Conservation (phyloP, 1,140 invertebrate genomes). For the Piezodorus guildinii region DNA sequence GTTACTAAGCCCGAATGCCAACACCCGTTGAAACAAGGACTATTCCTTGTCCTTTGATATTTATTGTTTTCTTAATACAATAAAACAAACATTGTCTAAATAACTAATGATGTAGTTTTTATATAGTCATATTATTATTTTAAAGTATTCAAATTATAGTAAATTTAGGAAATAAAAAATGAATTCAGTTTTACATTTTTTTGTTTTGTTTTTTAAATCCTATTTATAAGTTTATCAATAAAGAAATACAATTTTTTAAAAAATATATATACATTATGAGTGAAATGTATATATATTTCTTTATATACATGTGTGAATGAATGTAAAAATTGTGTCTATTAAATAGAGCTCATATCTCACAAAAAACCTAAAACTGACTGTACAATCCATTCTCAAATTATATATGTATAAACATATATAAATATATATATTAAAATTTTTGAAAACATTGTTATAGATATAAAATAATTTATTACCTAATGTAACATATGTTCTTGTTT, state of each 20-base stretch:
- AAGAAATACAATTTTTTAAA: not conserved
- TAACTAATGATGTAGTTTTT: not conserved
- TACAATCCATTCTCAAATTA: slow-evolving; percentile 22
- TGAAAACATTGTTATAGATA: slow-evolving; percentile 26
- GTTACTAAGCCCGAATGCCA: slow-evolving; percentile 1
- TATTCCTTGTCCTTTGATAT: not conserved
- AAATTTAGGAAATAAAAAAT: not conserved
- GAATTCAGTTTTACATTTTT: not conserved
- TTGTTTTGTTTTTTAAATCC: not conserved
- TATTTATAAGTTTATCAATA: not conserved
- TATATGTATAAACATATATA: slow-evolving; percentile 21
- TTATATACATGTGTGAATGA: slow-evolving; percentile 5
- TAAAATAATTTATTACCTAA: slow-evolving; percentile 23
- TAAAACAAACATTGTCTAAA: slow-evolving; percentile 1
- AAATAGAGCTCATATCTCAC: slow-evolving; percentile 21
- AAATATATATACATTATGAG: not conserved
- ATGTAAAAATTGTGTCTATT: slow-evolving; percentile 10
- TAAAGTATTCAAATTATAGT: not conserved
- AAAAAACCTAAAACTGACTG: slow-evolving; percentile 22
- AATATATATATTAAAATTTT: slow-evolving; percentile 21
- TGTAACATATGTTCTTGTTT: slow-evolving; percentile 26
- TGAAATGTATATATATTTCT: slow-evolving; percentile 12
- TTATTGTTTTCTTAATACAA: not conserved
- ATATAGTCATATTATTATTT: not conserved
- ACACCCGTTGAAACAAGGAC: slow-evolving; percentile 16